Percentiles rank a stretch among this genome's conserved stretches.
Conservation (phyloP, 2,888 invertebrate species). For the Alentia gelatinosa region DNA sequence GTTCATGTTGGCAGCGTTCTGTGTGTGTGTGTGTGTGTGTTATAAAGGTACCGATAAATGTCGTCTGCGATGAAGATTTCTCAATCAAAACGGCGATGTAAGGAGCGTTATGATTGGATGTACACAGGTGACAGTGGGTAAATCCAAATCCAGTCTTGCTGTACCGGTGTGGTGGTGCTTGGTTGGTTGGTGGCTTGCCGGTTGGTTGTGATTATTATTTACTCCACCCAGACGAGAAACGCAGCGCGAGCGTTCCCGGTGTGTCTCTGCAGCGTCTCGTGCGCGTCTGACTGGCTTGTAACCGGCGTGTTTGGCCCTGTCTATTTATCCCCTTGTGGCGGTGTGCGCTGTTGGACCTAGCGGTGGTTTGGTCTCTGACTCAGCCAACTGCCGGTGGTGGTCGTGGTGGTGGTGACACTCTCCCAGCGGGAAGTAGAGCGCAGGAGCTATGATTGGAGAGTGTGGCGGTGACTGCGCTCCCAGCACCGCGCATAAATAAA, state of each 20-base stretch:
- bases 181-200: too few species aligned
- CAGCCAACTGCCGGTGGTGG: conserved; percentile 1
- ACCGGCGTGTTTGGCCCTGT: background rate
- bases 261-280: background rate
- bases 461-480: background rate
- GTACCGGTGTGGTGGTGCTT: too few species aligned
- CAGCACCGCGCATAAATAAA: background rate
- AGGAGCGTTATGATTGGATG: too few species aligned
- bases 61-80: too few species aligned
- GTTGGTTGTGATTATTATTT: background rate
- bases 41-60: too few species aligned
- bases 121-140: too few species aligned
- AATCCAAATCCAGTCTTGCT: too few species aligned
- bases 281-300: background rate
- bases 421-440: background rate
- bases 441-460: background rate
- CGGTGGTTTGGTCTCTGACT: background rate
- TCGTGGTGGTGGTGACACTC: background rate
- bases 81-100: too few species aligned
- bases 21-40: background rate
- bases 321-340: background rate
- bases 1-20: conserved; percentile 8
- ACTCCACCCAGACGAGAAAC: background rate
- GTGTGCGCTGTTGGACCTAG: background rate
- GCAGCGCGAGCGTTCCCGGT: background rate